Base-by-base conservation (phyloP, 2,888 invertebrate species). In the Griposia aprilina region DNA sequence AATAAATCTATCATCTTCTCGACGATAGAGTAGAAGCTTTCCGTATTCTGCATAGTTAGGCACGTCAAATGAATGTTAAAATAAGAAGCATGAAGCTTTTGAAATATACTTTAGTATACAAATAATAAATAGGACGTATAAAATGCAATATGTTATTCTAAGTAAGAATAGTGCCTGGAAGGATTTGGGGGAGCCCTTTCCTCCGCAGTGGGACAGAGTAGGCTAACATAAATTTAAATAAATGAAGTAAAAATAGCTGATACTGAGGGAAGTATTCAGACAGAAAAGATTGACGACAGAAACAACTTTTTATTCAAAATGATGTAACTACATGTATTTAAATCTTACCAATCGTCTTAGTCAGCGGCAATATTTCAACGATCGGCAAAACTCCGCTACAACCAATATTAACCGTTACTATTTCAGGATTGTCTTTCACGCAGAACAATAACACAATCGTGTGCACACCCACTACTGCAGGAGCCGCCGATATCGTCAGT, bases 371-470 rank as follows among this genome's bases (percentile, higher is more conserved):
- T 90, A 96, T 95, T 89, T 96, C 96, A 63, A 98, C 94, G 30
- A 94, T 93, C 60, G 97, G 94, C 67, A 96, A 93, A 11, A 97
- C 95, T 36, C 97, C 97, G 62, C 93, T 95, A 84, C 97, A 97
- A 20, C 93, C 91, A 11, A 98, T 90, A 84, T 96, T 93, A 17
- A 97, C 95, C 10, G 92, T 90, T 57, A 97, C 94, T 59, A 97
- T 95, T 86, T 96, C 95, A 0, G 98, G 97, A 90, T 98, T 98
- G 88, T 97, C 96, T 89, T 97, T 97, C 5, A 97, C 91, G 86
- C 96, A 95, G 81, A 96, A 94, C 60, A 96, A 76, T 23, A 97
- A 87, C 17, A 93, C 89, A 76, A 90, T 93, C 20, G 83, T 92
- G 73, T 95, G 94, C 11, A 92, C 89, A 11, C 94, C 96, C 11